These are phyloP conservation scores for Pholis gunnellus DNA, from an alignment of 2,113 vertebrate species.

Conservation along the genomic window DNA sequence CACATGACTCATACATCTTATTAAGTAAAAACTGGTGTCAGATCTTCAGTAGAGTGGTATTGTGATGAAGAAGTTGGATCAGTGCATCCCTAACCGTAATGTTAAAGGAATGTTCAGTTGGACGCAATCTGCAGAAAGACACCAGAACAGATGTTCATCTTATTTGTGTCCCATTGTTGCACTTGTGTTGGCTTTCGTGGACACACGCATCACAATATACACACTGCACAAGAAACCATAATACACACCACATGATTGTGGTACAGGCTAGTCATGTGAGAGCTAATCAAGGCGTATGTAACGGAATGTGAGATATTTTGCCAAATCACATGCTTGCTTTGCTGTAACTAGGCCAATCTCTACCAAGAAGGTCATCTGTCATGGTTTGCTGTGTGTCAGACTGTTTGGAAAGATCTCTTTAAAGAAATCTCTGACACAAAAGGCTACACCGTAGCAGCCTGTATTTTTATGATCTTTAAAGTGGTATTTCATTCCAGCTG, in stretches of 20 bases:
- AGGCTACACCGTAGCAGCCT: not conserved
- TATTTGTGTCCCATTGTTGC: not conserved
- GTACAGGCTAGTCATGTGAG: conserved; percentile 5
- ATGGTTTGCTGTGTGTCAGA: not conserved
- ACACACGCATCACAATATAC: not conserved
- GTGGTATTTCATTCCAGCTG: not conserved
- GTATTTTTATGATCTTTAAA: not conserved
- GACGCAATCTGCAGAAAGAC: not conserved
- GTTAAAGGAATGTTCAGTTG: not conserved
- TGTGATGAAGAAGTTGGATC: no score
- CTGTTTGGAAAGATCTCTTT: not conserved
- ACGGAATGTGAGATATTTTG: not conserved
- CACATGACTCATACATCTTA: not conserved
- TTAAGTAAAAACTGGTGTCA: not conserved
- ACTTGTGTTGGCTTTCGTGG: not conserved
- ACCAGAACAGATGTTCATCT: not conserved
- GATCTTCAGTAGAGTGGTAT: not conserved
- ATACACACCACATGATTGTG: not conserved
- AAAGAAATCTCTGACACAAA: not conserved
- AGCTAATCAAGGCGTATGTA: not conserved
- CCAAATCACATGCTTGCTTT: conserved; percentile 30
- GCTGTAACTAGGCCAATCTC: conserved; percentile 18
- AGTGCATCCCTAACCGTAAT: not conserved
- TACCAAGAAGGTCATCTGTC: not conserved
- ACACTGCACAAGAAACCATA: not conserved